A percentile compares a stretch with the other conserved stretches of the same genome.
Conservation (phyloP, 92 coral and sea anemone species). For the Phenganax subtilis region DNA sequence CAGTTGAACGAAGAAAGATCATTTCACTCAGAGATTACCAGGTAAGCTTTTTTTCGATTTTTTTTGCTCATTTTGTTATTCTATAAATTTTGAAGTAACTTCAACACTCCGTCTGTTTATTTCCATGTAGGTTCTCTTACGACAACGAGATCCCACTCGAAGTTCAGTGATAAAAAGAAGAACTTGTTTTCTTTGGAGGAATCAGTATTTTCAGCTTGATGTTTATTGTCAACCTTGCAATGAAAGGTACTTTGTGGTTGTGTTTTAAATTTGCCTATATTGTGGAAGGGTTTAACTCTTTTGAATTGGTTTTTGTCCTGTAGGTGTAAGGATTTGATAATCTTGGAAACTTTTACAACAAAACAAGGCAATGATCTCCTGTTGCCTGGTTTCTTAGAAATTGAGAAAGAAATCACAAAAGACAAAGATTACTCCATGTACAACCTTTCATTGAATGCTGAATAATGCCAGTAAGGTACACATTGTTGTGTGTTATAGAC, state of each 20-base stretch:
- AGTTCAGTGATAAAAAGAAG: constrained; percentile 77
- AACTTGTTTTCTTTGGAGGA: constrained; percentile 82
- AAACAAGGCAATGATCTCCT: constrained; percentile 55
- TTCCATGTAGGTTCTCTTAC: constrained; percentile 49
- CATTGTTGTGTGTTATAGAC: neutral
- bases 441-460: constrained; percentile 60
- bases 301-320: neutral
- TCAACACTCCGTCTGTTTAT: neutral
- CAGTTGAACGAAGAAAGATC: constrained; percentile 81
- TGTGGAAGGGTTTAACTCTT: neutral
- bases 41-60: constrained; percentile 40
- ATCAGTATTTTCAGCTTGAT: constrained; percentile 87
- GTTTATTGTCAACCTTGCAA: constrained; percentile 77
- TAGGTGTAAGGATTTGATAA: constrained; percentile 82
- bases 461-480: neutral
- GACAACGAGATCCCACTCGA: constrained; percentile 63
- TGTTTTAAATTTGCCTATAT: neutral
- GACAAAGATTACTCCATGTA: constrained; percentile 86
- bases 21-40: constrained; percentile 69
- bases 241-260: constrained; percentile 28
- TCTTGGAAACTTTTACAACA: constrained; percentile 84
- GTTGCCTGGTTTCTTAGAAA: constrained; percentile 68
- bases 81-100: neutral
- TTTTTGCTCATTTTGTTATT: neutral
- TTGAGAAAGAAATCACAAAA: constrained; percentile 81